Base-by-base conservation (phyloP, 64 coral and sea anemone species). In the Actinia equina region DNA sequence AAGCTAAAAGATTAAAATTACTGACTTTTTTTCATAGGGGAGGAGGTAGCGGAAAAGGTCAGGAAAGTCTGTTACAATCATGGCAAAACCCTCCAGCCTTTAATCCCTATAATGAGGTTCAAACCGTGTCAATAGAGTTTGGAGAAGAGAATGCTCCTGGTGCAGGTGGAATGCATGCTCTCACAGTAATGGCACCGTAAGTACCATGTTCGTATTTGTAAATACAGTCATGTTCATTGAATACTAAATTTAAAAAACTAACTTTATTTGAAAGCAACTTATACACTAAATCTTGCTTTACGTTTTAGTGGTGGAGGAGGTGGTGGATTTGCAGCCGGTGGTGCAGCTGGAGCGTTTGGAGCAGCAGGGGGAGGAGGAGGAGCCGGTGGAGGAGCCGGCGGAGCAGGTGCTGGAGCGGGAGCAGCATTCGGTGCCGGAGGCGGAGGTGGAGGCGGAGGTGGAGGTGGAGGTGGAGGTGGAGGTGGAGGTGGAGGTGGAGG, bases 41-140 rank as follows among this genome's bases (percentile, higher is more conserved):
- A 10, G 25, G 69, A 4, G 69, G 69, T 25, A 15, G 69, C 11
- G 78, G 78, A 22, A 81, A 44, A 49, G 78, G 78, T 14, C 78
- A 81, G 25, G 44, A 81, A 23, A 81, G 49, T 52, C 16, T 81
- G 7, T 52, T 81, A 6, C 78, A 81, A 23, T 52, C 78, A 7
- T 81, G 78, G 78, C 78, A 81, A 17, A 52, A 81, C 23, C 83
- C 83, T 16, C 83, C 83, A 43, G 30, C 83, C 6, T 85, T 60
- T 59, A 85, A 85, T 41, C 83, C 52, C 30, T 43, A 85, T 12
- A 60, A 57, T 59, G 83, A 85, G 45, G 59, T 85, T 43, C 83
- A 85, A 27, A 85, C 83, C 3, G 83, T 85, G 15, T 42, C 59
- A 9, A 57, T 85, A 7, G 83, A 85, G 83, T 85, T 85, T 61